Evolutionary conservation across 2,888 invertebrate genomes (phyloP).

Genomic region (Hipparchia sbordonii): DNA sequence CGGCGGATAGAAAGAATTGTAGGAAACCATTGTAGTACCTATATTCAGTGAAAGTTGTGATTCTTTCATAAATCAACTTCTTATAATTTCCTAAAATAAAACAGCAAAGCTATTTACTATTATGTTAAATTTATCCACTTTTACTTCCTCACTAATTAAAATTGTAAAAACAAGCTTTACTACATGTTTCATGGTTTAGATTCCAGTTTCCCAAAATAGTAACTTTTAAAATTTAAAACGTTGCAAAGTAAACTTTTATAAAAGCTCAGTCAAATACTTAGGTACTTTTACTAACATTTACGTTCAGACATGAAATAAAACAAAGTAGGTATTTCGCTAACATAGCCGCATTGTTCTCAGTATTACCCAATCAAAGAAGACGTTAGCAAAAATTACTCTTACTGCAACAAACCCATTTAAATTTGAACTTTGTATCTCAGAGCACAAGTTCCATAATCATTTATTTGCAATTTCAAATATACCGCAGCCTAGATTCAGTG

Average conservation of each 20-base stretch:
- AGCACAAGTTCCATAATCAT: conserved; percentile 9
- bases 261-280: conserved; percentile 28
- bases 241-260: neutral
- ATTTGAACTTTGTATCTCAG: neutral
- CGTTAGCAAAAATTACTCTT: conserved; percentile 41
- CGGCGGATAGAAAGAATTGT: conserved; percentile 3
- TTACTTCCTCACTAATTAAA: conserved; percentile 8
- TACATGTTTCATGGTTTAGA: too few species aligned
- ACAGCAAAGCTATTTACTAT: neutral
- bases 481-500: conserved; percentile 30
- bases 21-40: conserved; percentile 2
- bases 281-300: conserved; percentile 31
- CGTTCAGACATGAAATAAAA: conserved; percentile 38
- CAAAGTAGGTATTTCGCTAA: conserved; percentile 32
- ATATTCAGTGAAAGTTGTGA: conserved; percentile 7
- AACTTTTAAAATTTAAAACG: too few species aligned
- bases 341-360: conserved; percentile 41
- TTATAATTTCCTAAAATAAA: neutral
- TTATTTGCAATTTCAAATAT: neutral
- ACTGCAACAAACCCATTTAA: conserved; percentile 23
- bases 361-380: conserved; percentile 44
- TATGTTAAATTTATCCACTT: conserved; percentile 1
- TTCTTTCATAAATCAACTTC: neutral
- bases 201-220: too few species aligned
- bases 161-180: too few species aligned